These are phyloP conservation scores for Macrotis lagotis DNA, from an alignment of 2,113 vertebrate species.

Conservation along the genomic window DNA sequence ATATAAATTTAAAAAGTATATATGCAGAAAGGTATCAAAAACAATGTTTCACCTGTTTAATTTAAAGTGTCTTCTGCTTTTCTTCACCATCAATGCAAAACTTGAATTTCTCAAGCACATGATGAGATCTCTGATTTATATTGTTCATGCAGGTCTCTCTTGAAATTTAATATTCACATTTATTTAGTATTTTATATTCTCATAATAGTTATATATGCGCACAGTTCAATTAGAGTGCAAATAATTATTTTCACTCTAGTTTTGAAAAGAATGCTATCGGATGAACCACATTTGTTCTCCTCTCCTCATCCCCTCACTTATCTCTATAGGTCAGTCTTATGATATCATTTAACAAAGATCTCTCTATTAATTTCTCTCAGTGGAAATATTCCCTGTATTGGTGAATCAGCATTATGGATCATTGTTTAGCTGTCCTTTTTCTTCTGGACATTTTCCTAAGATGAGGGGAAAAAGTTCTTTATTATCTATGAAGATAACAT, in stretches of 20 bases:
- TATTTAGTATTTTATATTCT: not conserved
- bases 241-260: constrained; percentile 32
- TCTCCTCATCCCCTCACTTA: not conserved
- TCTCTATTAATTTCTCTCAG: constrained; percentile 47
- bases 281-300: not conserved
- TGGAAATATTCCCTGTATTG: constrained; percentile 39
- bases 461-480: not conserved
- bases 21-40: not conserved
- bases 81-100: not conserved
- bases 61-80: not conserved
- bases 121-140: not conserved
- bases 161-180: not conserved
- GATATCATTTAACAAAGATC: constrained; percentile 5
- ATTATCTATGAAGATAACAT: not conserved
- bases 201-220: not conserved
- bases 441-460: constrained; percentile 9
- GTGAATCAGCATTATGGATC: constrained; percentile 45
- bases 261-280: constrained; percentile 23
- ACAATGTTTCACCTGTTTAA: not conserved
- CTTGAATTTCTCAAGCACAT: not conserved
- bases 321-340: constrained; percentile 34
- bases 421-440: not conserved
- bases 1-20: not conserved
- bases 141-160: not conserved
- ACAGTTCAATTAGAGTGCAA: constrained; percentile 55